phyloP scores from a whole-genome alignment of 2,888 invertebrate genomes.

The Tipula helvola region DNA sequence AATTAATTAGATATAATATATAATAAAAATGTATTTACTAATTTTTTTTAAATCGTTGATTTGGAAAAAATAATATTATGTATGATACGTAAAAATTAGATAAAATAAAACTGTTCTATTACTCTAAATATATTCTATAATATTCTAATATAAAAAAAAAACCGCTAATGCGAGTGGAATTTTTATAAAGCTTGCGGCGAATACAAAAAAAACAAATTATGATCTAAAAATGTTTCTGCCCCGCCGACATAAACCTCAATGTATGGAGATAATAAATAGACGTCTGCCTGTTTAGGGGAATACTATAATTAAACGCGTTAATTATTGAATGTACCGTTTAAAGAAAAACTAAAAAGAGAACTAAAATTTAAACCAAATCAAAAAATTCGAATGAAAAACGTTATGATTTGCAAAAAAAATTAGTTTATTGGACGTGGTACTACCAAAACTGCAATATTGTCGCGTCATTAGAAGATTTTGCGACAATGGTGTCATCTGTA shows the following conservation, averaged over 20 bases:
- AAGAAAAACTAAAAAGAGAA: slow-evolving; percentile 11
- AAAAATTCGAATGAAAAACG: slow-evolving; percentile 16
- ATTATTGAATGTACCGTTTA: background rate
- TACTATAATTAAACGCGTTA: background rate
- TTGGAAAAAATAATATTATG: background rate
- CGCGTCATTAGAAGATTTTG: slow-evolving; percentile 68
- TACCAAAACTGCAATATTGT: slow-evolving; percentile 93
- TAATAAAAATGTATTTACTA: background rate
- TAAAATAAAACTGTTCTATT: background rate
- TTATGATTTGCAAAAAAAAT: background rate
- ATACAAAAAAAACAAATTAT: background rate
- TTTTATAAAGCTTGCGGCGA: background rate
- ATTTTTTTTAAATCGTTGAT: background rate
- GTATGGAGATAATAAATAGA: background rate
- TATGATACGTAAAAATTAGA: background rate
- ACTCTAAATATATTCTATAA: background rate
- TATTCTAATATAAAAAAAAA: background rate
- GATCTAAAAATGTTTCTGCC: background rate
- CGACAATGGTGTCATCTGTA: slow-evolving; percentile 24
- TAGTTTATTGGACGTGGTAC: slow-evolving; percentile 38
- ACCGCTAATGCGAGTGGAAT: background rate
- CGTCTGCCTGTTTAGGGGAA: background rate
- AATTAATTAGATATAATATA: background rate
- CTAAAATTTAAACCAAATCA: slow-evolving; percentile 14
- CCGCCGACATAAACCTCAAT: background rate